Evolutionary conservation across 2,113 vertebrate genomes (phyloP).

Genomic region (Chrysemys picta): DNA sequence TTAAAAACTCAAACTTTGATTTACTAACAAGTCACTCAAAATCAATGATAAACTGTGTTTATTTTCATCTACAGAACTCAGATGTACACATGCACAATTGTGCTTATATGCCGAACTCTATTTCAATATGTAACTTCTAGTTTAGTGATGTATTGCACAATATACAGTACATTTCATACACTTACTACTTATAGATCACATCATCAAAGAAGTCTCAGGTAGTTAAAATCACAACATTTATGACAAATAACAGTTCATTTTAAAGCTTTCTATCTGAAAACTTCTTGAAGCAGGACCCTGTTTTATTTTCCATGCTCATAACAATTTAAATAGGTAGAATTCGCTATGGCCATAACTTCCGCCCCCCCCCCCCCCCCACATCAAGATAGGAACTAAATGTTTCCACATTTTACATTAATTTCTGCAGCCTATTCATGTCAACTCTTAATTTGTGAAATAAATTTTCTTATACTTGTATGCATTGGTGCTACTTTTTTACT

Average conservation of each 20-base stretch:
- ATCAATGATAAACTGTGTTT: background rate
- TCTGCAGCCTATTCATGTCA: background rate
- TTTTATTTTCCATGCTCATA: background rate
- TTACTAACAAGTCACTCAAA: background rate
- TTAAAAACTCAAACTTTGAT: background rate
- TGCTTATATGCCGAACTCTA: background rate
- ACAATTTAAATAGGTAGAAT: background rate
- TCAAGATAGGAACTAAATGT: background rate
- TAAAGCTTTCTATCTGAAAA: background rate
- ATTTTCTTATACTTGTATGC: fast-evolving
- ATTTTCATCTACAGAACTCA: background rate
- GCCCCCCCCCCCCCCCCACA: fast-evolving
- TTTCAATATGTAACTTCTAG: background rate
- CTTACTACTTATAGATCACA: background rate
- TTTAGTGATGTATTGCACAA: background rate
- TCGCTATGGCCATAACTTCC: background rate
- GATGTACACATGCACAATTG: background rate
- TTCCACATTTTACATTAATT: background rate
- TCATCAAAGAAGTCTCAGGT: background rate
- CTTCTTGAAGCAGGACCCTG: background rate
- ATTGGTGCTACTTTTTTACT: background rate
- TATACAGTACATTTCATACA: background rate
- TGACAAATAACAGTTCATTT: background rate
- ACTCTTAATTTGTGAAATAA: background rate
- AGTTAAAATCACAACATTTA: background rate